These are phyloP conservation scores for Drosophila diplacantha DNA, from an alignment of 2,888 invertebrate genomes.

Conservation along the genomic window DNA sequence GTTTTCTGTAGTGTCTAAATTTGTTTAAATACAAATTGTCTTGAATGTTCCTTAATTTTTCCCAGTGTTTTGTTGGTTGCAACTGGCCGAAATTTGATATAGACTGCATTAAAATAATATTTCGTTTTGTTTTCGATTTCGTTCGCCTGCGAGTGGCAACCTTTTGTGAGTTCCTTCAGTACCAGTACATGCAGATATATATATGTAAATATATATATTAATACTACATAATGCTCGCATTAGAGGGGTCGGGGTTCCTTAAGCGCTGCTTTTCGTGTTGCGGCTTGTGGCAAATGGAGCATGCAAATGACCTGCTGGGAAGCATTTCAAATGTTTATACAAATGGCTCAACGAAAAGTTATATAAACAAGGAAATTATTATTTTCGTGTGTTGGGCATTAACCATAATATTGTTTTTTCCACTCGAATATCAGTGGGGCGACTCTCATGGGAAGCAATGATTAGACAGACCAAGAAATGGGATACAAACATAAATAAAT, in stretches of 20 bases:
- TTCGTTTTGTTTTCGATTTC: slow-evolving; percentile 58
- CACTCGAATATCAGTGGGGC: slow-evolving; percentile 10
- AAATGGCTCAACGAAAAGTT: slow-evolving; percentile 42
- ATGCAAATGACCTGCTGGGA: slow-evolving; percentile 54
- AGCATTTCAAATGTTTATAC: slow-evolving; percentile 62
- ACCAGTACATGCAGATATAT: slow-evolving; percentile 6
- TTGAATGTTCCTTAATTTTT: neutral
- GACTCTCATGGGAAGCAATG: neutral
- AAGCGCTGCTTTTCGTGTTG: slow-evolving; percentile 27
- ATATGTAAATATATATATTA: slow-evolving; percentile 6
- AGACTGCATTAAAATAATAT: slow-evolving; percentile 65
- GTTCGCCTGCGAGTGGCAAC: slow-evolving; percentile 21
- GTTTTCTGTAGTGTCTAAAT: neutral
- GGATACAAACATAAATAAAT: neutral
- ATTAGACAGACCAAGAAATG: neutral
- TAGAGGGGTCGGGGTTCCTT: slow-evolving; percentile 24
- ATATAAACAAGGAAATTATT: slow-evolving; percentile 42
- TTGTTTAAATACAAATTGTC: too few species aligned
- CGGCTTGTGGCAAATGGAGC: slow-evolving; percentile 58
- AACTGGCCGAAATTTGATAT: slow-evolving; percentile 63
- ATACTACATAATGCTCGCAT: slow-evolving; percentile 3
- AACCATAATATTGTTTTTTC: slow-evolving; percentile 19
- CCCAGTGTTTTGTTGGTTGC: slow-evolving; percentile 28
- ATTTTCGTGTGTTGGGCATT: slow-evolving; percentile 21
- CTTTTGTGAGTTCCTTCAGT: slow-evolving; percentile 23